Conservation (phyloP, 2,113 vertebrate genomes). For the Megaptera novaeangliae region DNA sequence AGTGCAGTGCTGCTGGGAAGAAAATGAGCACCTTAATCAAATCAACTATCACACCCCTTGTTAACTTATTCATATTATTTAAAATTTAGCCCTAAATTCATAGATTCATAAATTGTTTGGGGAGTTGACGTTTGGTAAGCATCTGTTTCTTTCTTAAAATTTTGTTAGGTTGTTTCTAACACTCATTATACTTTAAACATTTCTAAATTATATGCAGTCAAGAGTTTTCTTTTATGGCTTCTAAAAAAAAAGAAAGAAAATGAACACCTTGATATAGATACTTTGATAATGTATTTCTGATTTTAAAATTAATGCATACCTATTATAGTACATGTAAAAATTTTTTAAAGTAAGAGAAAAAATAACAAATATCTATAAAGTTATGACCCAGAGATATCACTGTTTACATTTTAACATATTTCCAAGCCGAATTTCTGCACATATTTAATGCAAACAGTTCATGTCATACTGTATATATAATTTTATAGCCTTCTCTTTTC, state of each 20-base stretch:
- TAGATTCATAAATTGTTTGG: not conserved
- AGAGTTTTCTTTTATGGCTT: not conserved
- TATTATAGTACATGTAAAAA: not conserved
- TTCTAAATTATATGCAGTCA: not conserved
- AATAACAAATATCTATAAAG: not conserved
- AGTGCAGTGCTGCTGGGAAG: not conserved
- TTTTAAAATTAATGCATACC: not conserved
- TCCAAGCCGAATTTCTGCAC: not conserved
- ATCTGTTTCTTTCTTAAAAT: not conserved
- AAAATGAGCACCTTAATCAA: not conserved
- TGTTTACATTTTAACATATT: not conserved
- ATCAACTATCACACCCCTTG: not conserved
- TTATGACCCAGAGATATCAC: not conserved
- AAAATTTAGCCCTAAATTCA: not conserved
- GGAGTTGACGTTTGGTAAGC: not conserved
- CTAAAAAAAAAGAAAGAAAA: not conserved
- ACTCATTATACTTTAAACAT: not conserved
- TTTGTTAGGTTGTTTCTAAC: not conserved
- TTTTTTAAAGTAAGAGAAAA: not conserved
- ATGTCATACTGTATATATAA: not conserved
- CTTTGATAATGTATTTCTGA: not conserved
- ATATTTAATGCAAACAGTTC: not conserved
- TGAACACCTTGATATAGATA: not conserved
- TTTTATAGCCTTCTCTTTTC: not conserved
- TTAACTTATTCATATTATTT: not conserved